phyloP scores from a whole-genome alignment of 2,113 vertebrate species.

The Myrmecophaga tridactyla region DNA sequence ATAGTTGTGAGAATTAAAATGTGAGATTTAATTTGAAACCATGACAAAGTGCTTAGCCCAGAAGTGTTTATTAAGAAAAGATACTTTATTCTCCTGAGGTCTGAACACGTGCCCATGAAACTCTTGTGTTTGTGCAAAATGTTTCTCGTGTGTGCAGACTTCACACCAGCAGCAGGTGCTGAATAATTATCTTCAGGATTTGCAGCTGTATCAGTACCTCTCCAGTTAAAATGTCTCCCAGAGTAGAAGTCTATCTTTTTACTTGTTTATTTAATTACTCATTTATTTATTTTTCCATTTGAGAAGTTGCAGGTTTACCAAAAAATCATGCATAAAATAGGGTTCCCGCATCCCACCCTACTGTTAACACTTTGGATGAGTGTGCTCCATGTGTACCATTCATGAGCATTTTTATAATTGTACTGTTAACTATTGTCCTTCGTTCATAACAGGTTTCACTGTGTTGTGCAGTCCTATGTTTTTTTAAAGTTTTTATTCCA shows the following conservation, averaged over 20 bases:
- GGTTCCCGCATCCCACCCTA: too few relatives aligned
- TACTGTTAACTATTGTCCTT: too few relatives aligned
- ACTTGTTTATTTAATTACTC: too few relatives aligned
- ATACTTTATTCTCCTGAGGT: not conserved
- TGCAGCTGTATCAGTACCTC: slow-evolving; percentile 31
- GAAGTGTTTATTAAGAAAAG: not conserved
- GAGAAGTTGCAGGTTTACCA: too few relatives aligned
- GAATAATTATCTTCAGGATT: not conserved
- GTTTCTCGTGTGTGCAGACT: not conserved
- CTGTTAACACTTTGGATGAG: too few relatives aligned
- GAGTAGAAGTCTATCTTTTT: not conserved
- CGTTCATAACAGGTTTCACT: too few relatives aligned
- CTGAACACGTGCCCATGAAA: not conserved
- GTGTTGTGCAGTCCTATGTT: too few relatives aligned
- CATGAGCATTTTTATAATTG: too few relatives aligned
- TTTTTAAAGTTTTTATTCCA: too few relatives aligned
- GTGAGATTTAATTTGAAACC: not conserved
- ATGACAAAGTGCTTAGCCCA: not conserved
- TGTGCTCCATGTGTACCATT: too few relatives aligned
- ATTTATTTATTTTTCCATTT: too few relatives aligned
- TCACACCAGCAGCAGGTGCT: not conserved
- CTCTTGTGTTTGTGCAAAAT: not conserved
- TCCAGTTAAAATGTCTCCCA: not conserved
- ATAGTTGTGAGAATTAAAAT: not conserved
- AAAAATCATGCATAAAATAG: too few relatives aligned